Base-by-base conservation (phyloP, 1,140 invertebrate species). In the Drosophila lacertosa region DNA sequence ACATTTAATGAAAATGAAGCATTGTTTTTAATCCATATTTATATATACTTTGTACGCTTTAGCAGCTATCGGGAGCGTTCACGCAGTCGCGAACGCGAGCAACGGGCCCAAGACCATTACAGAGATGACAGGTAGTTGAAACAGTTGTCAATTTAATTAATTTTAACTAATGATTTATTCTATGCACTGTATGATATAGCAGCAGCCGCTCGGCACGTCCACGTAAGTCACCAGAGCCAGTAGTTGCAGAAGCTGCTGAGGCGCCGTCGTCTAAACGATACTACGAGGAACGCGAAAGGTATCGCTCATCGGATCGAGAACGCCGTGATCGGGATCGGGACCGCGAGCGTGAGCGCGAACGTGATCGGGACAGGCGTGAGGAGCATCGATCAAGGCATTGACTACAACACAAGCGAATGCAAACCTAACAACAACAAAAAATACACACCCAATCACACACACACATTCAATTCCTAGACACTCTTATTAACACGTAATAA, bases 271-370 rank as follows among this genome's bases (percentile, higher is more conserved):
- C 90, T 10, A 90, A 93, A 92, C 92, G 94, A 92, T 94, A 95
- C 69, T 97, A 96, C 93, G 96, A 97, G 92, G 95, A 96, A 74
- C 82, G 81, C 0, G 95, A 96, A 91, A 93, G 96, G 68, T 96
- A 96, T 92, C 93, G 95, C 78, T 95, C 96, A 84, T 93, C 94
- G 59, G 93, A 93, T 37, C 91, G 95, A 60, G 95, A 95, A 80
- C 92, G 95, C 74, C 92, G 93, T 39, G 94, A 95, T 72, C 92
- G 93, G 9, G 94, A 94, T 76, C 92, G 94, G 11, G 94, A 95
- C 74, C 92, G 93, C 42, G 94, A 95, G 69, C 92, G 93, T 47
- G 94, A 95, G 78, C 92, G 93, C 13, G 94, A 94, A 74, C 92
- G 94, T 10, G 94, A 95, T 77, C 91, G 94, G 16, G 94, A 95